Base-by-base conservation (phyloP, 2,113 vertebrate species). In the Thamnaconus septentrionalis region DNA sequence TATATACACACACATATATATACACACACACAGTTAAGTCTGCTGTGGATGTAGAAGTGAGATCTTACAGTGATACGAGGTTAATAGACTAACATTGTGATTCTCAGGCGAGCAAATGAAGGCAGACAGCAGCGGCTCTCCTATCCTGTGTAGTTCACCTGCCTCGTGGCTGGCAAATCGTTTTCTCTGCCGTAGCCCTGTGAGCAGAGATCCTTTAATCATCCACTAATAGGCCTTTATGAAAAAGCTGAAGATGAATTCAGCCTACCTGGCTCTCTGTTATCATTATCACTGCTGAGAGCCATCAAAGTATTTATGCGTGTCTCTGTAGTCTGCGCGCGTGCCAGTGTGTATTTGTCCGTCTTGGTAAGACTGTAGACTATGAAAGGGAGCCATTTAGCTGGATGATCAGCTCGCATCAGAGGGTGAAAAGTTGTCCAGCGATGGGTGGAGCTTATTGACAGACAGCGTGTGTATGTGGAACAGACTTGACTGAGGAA, bases 161-260 rank as follows among this genome's bases (percentile, higher is more conserved):
- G 80, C 70, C 70, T 86, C 41, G 8, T 73, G 72, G 81, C 84
- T 83, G 66, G 84, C 63, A 83, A 88, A 84, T 87, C 73, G 76
- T 81, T 82, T 80, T 85, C 80, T 64, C 66, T 66, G 87, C 71
- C 53, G 71, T 80, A 73, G 75, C 76, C 83, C 76, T 78, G 69
- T 73, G 81, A 84, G 81, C 82, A 80, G 64, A 80, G 82, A 84
- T 84, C 84, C 85, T 90, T 90, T 90, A 90, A 90, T 90, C 88
- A 89, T 87, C 66, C 53, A 43, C 84, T 90, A 89, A 90, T 89
- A 87, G 81, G 84, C 79, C 85, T 85, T 90, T 89, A 86, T 89
- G 87, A 88, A 86, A 31, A 83, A 82, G 78, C 87, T 76, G 81
- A 82, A 90, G 84, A 90, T 88, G 87, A 87, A 88, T 89, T 86